phyloP scores from a whole-genome alignment of 1,140 invertebrate genomes.

The Drosophila nigromelanica region DNA sequence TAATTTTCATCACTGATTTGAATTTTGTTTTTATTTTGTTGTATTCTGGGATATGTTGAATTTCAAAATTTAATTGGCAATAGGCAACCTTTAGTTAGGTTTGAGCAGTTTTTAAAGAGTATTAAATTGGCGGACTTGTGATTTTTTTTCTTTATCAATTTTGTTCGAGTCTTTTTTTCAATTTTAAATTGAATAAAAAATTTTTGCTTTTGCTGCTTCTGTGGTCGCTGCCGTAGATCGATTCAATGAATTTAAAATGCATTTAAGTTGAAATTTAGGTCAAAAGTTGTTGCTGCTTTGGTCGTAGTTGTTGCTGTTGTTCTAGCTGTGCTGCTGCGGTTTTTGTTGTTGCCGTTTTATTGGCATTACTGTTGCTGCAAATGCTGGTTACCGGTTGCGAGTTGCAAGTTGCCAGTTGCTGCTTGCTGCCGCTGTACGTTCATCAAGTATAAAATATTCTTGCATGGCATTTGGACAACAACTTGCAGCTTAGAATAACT shows the following conservation, averaged over 20 bases:
- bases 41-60: no score
- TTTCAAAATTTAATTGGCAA: no score
- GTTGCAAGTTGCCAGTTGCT: slow-evolving; percentile 23
- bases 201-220: slow-evolving; percentile 22
- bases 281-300: slow-evolving; percentile 69
- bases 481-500: slow-evolving; percentile 70
- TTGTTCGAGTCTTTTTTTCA: slow-evolving; percentile 33
- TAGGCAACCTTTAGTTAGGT: no score
- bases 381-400: slow-evolving; percentile 31
- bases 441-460: slow-evolving; percentile 79
- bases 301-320: slow-evolving; percentile 32
- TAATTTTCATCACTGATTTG: no score
- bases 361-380: slow-evolving; percentile 30
- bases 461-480: slow-evolving; percentile 74
- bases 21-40: no score
- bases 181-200: slow-evolving; percentile 70
- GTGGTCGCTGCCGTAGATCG: slow-evolving; percentile 62
- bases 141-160: slow-evolving; percentile 24
- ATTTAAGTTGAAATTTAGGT: slow-evolving; percentile 81
- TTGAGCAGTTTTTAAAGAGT: slow-evolving; percentile 12
- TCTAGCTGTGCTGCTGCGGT: slow-evolving; percentile 30
- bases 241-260: slow-evolving; percentile 83
- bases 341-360: slow-evolving; percentile 38
- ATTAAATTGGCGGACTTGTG: slow-evolving; percentile 18
- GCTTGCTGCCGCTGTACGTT: slow-evolving; percentile 60